phyloP scores from a whole-genome alignment of 2,888 invertebrate species.

The Xylota segnis region DNA sequence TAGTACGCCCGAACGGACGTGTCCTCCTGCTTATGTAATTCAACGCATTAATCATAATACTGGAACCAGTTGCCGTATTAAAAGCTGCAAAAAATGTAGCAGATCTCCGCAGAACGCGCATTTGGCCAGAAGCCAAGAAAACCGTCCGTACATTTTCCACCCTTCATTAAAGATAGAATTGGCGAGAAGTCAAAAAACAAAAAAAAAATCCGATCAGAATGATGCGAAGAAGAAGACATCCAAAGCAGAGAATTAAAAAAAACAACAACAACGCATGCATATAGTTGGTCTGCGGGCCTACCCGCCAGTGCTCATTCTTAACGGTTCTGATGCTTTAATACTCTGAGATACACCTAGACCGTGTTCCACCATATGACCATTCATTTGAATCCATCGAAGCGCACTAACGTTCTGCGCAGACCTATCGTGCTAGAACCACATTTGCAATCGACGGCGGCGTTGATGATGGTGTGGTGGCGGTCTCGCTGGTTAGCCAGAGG shows the following conservation, averaged over 20 bases:
- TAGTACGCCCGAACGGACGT: conserved; percentile 54
- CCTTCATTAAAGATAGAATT: conserved; percentile 51
- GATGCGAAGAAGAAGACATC: conserved; percentile 49
- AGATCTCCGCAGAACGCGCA: conserved; percentile 45
- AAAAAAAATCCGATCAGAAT: conserved; percentile 50
- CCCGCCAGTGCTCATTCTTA: conserved; percentile 60
- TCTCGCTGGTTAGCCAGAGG: conserved; percentile 22
- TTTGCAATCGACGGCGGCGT: conserved; percentile 39
- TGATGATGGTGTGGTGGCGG: conserved; percentile 29
- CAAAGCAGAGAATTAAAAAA: conserved; percentile 66
- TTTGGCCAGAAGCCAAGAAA: conserved; percentile 51
- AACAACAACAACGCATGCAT: conserved; percentile 20
- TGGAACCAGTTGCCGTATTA: conserved; percentile 54
- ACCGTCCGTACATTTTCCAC: conserved; percentile 27
- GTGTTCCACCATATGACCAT: conserved; percentile 56
- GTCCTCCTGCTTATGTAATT: conserved; percentile 66
- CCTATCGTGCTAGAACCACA: conserved; percentile 63
- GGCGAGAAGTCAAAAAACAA: neutral
- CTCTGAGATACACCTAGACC: conserved; percentile 57
- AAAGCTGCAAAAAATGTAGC: conserved; percentile 8
- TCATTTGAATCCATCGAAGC: conserved; percentile 64
- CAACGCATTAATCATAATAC: conserved; percentile 68
- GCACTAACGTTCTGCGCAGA: conserved; percentile 44
- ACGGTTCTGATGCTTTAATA: conserved; percentile 71
- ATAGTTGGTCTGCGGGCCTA: conserved; percentile 36